phyloP scores from a whole-genome alignment of 2,888 invertebrate genomes.

The Heliconius cydno region DNA sequence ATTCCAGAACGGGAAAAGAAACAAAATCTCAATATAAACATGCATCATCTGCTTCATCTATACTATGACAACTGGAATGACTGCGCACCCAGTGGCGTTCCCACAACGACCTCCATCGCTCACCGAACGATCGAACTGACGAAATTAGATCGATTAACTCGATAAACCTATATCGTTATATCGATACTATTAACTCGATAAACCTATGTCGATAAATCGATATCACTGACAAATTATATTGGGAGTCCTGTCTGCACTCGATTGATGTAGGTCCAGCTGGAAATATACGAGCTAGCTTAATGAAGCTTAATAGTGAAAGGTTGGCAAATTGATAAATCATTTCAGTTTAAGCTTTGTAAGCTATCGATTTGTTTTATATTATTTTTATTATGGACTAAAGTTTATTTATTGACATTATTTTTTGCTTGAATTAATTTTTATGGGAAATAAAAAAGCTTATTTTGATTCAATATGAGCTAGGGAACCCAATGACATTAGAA shows the following conservation, averaged over 20 bases:
- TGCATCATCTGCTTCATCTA: slow-evolving; percentile 43
- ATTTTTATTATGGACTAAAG: background rate
- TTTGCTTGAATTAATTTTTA: background rate
- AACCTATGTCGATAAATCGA: slow-evolving; percentile 73
- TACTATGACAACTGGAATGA: slow-evolving; percentile 68
- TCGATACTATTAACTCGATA: slow-evolving; percentile 79
- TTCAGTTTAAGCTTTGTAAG: background rate
- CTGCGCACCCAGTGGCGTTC: slow-evolving; percentile 78
- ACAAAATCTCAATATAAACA: no score
- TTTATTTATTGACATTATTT: background rate
- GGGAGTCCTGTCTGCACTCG: slow-evolving; percentile 66
- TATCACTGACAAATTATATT: slow-evolving; percentile 80
- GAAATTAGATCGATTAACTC: slow-evolving; percentile 82
- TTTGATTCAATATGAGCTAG: no score
- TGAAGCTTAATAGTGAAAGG: slow-evolving; percentile 27
- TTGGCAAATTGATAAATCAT: slow-evolving; percentile 31
- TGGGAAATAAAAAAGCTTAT: background rate
- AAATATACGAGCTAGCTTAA: slow-evolving; percentile 25
- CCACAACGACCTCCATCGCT: slow-evolving; percentile 78
- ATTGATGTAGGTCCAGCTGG: slow-evolving; percentile 36
- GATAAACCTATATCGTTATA: slow-evolving; percentile 77
- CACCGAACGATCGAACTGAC: slow-evolving; percentile 71
- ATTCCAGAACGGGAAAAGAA: no score
- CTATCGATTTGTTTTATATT: background rate
- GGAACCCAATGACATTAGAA: no score